Conservation (phyloP, 1,140 invertebrate species). For the Steinernema feltiae region DNA sequence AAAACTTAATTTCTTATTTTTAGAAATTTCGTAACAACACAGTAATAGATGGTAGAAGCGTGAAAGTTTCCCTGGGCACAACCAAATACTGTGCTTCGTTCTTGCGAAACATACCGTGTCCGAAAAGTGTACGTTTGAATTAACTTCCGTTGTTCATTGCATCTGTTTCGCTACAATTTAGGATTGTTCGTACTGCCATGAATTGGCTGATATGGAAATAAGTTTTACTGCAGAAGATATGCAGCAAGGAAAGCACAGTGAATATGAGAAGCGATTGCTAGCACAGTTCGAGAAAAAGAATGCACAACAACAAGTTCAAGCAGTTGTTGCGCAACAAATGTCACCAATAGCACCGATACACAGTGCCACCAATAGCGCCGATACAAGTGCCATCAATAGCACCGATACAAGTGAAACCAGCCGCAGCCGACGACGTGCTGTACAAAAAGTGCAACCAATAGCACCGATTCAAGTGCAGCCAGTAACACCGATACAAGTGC, state of each 20-base stretch:
- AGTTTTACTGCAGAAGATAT: conserved; percentile 99
- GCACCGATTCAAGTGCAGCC: too few relatives aligned
- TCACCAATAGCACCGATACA: too few relatives aligned
- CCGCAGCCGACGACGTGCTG: too few relatives aligned
- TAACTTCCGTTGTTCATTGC: too few relatives aligned
- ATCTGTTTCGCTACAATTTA: conserved; percentile 42
- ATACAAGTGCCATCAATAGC: too few relatives aligned
- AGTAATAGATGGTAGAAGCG: conserved; percentile 82
- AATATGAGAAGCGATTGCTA: conserved; percentile 85
- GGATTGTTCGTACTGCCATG: conserved; percentile 99
- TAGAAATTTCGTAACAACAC: conserved; percentile 94
- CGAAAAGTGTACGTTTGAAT: conserved; percentile 68
- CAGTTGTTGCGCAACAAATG: not conserved
- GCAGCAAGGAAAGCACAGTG: conserved; percentile 96
- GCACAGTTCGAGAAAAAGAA: conserved; percentile 51
- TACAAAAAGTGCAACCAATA: too few relatives aligned
- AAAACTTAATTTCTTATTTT: too few relatives aligned
- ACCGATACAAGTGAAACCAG: too few relatives aligned
- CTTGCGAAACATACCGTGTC: conserved; percentile 91
- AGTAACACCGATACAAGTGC: too few relatives aligned
- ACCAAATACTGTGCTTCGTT: conserved; percentile 99
- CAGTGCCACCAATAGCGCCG: too few relatives aligned
- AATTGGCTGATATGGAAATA: conserved; percentile 87
- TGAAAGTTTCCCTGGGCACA: conserved; percentile 95
- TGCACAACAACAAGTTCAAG: not conserved